A percentile compares a stretch with the other conserved stretches of the same genome.
Conservation (phyloP, 2,113 vertebrate species). For the Apodemus speciosus region DNA sequence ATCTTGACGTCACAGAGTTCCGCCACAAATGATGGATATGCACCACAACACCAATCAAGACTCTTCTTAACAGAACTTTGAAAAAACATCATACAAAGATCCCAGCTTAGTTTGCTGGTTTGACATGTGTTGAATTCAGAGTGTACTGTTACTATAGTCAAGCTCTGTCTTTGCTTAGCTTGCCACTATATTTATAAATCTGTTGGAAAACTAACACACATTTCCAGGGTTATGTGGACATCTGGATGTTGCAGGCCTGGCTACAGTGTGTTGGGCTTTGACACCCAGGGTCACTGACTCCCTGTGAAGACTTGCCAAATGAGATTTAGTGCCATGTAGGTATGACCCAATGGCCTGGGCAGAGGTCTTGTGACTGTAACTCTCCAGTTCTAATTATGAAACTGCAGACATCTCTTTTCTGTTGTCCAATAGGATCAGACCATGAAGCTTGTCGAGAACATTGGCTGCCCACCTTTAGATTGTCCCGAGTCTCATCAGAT, state of each 20-base stretch:
- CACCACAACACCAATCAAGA: background rate
- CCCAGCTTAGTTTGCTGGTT: background rate
- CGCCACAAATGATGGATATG: background rate
- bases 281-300: background rate
- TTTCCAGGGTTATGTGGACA: background rate
- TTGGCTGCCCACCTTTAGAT: constrained; percentile 88
- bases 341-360: background rate
- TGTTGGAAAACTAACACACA: background rate
- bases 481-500: constrained; percentile 94
- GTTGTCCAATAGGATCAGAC: constrained; percentile 88
- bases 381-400: background rate
- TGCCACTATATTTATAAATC: background rate
- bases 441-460: constrained; percentile 90
- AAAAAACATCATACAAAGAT: background rate
- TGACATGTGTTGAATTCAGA: background rate
- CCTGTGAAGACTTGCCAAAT: background rate
- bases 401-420: constrained; percentile 10
- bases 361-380: background rate
- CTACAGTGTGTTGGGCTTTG: background rate
- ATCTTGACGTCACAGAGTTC: background rate
- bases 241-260: background rate
- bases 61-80: background rate
- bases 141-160: background rate
- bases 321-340: background rate
- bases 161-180: background rate